These are phyloP conservation scores for Dasypogon diadema DNA, from an alignment of 2,888 invertebrate species.

Conservation along the genomic window DNA sequence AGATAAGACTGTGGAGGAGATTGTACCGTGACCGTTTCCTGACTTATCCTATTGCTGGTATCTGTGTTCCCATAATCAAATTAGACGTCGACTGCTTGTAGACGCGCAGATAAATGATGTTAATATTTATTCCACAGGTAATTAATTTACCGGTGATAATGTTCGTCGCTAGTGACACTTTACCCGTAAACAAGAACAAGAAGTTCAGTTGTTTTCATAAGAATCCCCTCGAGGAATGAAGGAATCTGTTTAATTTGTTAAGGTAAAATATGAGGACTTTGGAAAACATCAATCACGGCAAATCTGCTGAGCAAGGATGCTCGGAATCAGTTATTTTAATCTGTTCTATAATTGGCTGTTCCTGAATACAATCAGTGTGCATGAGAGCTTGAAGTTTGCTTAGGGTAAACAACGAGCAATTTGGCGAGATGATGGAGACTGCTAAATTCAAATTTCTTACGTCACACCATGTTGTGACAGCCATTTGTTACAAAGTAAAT, in stretches of 20 bases:
- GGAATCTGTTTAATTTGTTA: not conserved
- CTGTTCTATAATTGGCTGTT: not conserved
- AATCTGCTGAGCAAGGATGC: not conserved
- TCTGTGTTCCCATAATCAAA: slow-evolving; percentile 36
- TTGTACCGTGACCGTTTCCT: not conserved
- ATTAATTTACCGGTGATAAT: slow-evolving; percentile 29
- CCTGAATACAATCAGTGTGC: not conserved
- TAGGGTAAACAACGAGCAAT: not conserved
- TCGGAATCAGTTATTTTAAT: not conserved
- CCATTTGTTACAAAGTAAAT: too few relatives aligned
- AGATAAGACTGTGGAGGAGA: not conserved
- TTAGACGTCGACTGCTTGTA: slow-evolving; percentile 28
- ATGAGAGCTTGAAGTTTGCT: not conserved
- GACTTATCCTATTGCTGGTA: slow-evolving; percentile 16
- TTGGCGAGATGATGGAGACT: too few relatives aligned
- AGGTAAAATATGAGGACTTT: not conserved
- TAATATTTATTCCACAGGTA: slow-evolving; percentile 36
- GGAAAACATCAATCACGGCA: not conserved
- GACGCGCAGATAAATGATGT: slow-evolving; percentile 28
- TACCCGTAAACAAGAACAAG: not conserved
- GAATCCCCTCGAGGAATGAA: not conserved
- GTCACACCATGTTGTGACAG: too few relatives aligned
- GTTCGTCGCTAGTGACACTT: slow-evolving; percentile 8
- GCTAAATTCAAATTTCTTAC: too few relatives aligned
- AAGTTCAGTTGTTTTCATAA: not conserved